Percentiles rank a stretch among this genome's conserved stretches.
These are phyloP conservation scores for Poeciliopsis presidionis DNA, from an alignment of 2,797 vertebrate genomes.

Conservation along the genomic window DNA sequence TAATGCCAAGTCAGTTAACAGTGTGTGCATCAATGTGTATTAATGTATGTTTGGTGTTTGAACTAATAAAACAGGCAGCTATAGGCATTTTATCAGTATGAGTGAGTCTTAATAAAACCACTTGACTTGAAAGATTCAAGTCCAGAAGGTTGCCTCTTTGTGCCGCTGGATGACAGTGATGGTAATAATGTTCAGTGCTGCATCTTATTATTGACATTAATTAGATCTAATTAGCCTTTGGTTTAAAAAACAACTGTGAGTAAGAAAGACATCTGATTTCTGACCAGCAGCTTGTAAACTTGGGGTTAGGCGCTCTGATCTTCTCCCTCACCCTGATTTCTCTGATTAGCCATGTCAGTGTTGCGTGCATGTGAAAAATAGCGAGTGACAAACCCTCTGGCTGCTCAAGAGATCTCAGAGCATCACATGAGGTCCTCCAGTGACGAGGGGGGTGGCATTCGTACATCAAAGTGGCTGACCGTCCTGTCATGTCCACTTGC, in stretches of 20 bases:
- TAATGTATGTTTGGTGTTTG: background rate
- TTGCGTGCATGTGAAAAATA: conserved; percentile 15
- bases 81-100: background rate
- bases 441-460: conserved; percentile 10
- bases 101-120: conserved; percentile 11
- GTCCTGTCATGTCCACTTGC: conserved; percentile 25
- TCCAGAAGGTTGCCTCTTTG: background rate
- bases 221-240: conserved; percentile 34
- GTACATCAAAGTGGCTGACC: conserved; percentile 11
- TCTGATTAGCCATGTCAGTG: conserved; percentile 17
- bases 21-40: background rate
- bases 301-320: background rate
- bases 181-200: conserved; percentile 22
- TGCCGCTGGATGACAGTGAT: conserved; percentile 28
- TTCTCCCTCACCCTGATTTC: conserved; percentile 8
- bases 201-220: conserved; percentile 44
- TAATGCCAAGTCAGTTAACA: background rate
- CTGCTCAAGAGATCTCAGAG: conserved; percentile 28
- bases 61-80: background rate
- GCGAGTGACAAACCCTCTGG: conserved; percentile 45
- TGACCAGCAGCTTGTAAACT: background rate
- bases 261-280: conserved; percentile 41
- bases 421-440: conserved; percentile 22
- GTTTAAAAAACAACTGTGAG: conserved; percentile 19
- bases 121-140: conserved; percentile 7